Conservation (phyloP, 1,140 invertebrate species). For the Vollenhovia emeryi region DNA sequence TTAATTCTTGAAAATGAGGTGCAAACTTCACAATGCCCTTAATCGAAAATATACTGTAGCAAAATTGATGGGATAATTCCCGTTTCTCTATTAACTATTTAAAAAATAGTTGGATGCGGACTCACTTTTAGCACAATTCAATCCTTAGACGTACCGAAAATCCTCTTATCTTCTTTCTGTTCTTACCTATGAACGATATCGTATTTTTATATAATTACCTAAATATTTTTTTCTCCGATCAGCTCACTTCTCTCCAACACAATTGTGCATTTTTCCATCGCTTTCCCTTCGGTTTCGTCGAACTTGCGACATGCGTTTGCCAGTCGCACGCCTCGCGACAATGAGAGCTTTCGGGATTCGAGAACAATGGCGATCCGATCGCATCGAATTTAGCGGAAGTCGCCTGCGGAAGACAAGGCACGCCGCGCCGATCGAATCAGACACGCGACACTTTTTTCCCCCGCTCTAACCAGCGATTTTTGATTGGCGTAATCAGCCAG, state of each 20-base stretch:
- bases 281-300: constrained; percentile 26
- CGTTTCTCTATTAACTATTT: neutral
- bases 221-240: neutral
- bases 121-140: neutral
- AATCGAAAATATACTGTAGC: neutral
- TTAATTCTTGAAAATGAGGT: too few relatives aligned
- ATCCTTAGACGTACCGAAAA: neutral
- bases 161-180: neutral
- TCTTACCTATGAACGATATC: neutral
- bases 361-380: constrained; percentile 32
- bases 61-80: neutral
- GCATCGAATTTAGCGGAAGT: constrained; percentile 39
- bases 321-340: constrained; percentile 35
- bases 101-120: neutral
- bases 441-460: constrained; percentile 24
- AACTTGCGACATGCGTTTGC: constrained; percentile 37
- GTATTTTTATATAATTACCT: neutral
- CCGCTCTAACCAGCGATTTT: constrained; percentile 33
- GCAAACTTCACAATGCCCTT: too few relatives aligned
- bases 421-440: constrained; percentile 24
- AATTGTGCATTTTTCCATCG: constrained; percentile 16
- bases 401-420: constrained; percentile 42
- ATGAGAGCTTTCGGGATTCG: constrained; percentile 30
- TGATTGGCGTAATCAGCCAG: constrained; percentile 34
- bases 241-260: neutral